These are phyloP conservation scores for Pithys albifrons DNA, from an alignment of 2,113 vertebrate species.

Conservation along the genomic window DNA sequence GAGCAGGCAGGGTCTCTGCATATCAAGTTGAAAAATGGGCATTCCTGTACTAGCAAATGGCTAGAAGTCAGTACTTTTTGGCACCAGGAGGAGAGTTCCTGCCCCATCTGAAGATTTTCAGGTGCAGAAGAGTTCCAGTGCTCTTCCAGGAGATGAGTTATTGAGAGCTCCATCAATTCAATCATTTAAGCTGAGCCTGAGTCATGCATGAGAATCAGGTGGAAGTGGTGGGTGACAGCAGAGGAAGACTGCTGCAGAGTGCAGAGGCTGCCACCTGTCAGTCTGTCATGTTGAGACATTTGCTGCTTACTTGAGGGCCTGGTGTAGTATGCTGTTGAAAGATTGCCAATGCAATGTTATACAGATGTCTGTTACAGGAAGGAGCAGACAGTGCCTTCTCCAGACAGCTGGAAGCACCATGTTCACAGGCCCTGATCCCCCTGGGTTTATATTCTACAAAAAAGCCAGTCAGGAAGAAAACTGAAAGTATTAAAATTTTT, in stretches of 20 bases:
- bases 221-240: neutral
- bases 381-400: neutral
- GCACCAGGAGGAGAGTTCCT: neutral
- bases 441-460: neutral
- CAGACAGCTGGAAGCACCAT: neutral
- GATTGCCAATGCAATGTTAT: neutral
- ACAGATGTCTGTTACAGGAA: neutral
- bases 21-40: neutral
- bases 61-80: neutral
- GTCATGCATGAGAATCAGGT: neutral
- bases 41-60: neutral
- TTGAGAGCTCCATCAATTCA: neutral
- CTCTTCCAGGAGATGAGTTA: neutral
- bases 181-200: neutral
- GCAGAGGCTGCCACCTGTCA: neutral
- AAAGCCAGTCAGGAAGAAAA: neutral
- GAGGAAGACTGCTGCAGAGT: neutral
- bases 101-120: neutral
- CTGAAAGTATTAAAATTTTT: neutral
- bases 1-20: neutral
- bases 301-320: neutral
- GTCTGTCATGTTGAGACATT: neutral
- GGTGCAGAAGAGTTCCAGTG: neutral
- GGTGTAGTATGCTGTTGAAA: neutral
- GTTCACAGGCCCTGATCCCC: neutral